Conservation (phyloP, 1,140 invertebrate species). For the Physella acuta region DNA sequence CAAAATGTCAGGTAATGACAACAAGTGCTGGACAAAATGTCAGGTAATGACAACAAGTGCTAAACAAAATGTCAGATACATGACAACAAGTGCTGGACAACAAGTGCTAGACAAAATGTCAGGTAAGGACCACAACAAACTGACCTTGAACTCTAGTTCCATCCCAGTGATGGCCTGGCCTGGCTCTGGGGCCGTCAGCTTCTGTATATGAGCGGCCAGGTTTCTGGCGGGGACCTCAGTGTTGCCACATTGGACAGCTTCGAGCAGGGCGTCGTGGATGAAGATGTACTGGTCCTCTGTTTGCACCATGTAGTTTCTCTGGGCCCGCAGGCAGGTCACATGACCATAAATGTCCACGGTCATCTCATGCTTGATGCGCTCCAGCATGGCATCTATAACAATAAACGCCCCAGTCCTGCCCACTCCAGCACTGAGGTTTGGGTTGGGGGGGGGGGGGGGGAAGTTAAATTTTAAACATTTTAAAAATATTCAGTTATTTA, state of each 20-base stretch:
- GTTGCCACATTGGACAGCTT: conserved; percentile 91
- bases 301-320: conserved; percentile 75
- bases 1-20: background rate
- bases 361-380: conserved; percentile 84
- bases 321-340: conserved; percentile 93
- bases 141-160: conserved; percentile 94
- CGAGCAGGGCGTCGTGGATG: conserved; percentile 89
- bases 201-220: conserved; percentile 91
- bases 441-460: too few species aligned
- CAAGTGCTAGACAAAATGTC: background rate
- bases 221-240: conserved; percentile 92
- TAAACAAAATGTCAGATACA: too few species aligned
- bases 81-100: too few species aligned
- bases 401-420: conserved; percentile 96
- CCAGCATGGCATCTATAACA: conserved; percentile 98
- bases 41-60: too few species aligned
- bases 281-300: conserved; percentile 99
- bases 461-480: too few species aligned
- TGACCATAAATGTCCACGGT: conserved; percentile 98
- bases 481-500: too few species aligned
- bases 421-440: conserved; percentile 97
- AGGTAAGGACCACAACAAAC: background rate
- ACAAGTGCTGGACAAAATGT: too few species aligned
- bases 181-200: conserved; percentile 65
- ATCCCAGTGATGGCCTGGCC: conserved; percentile 77